These are phyloP conservation scores for Pterostichus niger DNA, from an alignment of 2,888 invertebrate genomes.

Conservation along the genomic window DNA sequence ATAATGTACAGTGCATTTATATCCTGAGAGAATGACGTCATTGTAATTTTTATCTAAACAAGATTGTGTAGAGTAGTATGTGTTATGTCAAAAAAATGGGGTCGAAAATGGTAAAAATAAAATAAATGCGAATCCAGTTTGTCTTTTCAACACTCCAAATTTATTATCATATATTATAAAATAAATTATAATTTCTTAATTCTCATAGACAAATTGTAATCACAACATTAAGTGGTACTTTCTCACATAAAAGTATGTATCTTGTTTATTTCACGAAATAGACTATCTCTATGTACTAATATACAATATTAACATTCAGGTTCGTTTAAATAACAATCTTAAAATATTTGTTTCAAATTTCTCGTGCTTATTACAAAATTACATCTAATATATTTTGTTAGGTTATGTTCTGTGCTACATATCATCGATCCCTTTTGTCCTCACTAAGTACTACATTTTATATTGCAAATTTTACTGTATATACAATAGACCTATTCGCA, in stretches of 20 bases:
- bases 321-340: conserved; percentile 63
- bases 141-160: conserved; percentile 61
- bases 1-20: too few species aligned
- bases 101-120: conserved; percentile 24
- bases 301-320: conserved; percentile 63
- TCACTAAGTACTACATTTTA: conserved; percentile 59
- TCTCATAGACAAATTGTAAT: conserved; percentile 72
- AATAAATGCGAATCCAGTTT: conserved; percentile 19
- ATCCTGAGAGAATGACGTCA: too few species aligned
- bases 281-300: conserved; percentile 60
- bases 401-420: conserved; percentile 58
- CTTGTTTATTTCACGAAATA: conserved; percentile 55
- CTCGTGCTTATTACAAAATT: conserved; percentile 63
- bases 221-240: conserved; percentile 72
- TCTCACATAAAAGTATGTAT: conserved; percentile 57
- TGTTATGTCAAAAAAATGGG: background rate
- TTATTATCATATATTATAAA: conserved; percentile 71
- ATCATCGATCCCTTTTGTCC: conserved; percentile 55
- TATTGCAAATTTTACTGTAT: conserved; percentile 57
- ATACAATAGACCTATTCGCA: conserved; percentile 54
- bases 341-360: conserved; percentile 59
- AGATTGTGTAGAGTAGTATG: too few species aligned
- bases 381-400: conserved; percentile 61
- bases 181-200: conserved; percentile 75
- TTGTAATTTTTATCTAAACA: too few species aligned